These are phyloP conservation scores for Drosophila mulleri DNA, from an alignment of 2,888 invertebrate genomes.

Conservation along the genomic window DNA sequence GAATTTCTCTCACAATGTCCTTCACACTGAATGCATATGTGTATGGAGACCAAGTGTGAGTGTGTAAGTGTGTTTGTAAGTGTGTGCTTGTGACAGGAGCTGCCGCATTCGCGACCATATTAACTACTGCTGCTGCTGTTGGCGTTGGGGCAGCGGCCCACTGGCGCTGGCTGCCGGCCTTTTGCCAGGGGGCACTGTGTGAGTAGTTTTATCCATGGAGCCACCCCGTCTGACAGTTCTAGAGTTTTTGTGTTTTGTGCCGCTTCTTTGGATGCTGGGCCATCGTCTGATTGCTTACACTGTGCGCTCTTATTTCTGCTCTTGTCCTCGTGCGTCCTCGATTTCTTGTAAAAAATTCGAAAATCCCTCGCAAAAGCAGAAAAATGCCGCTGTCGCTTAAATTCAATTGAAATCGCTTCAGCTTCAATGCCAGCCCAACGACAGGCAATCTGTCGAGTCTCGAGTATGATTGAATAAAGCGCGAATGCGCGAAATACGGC, in stretches of 20 bases:
- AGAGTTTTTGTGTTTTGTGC: constrained; percentile 52
- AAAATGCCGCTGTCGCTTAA: constrained; percentile 70
- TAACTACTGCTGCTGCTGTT: constrained; percentile 38
- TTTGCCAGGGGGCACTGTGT: constrained; percentile 9
- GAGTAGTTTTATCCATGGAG: constrained; percentile 70
- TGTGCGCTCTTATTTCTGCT: constrained; percentile 41
- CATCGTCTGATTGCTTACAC: constrained; percentile 65
- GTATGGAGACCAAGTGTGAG: constrained; percentile 5
- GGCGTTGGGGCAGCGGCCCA: constrained; percentile 21
- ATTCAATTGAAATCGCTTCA: constrained; percentile 80
- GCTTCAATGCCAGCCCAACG: constrained; percentile 72
- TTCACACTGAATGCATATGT: constrained; percentile 59
- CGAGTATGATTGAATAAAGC: constrained; percentile 68
- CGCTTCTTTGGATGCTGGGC: constrained; percentile 9
- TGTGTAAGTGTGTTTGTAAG: constrained; percentile 11
- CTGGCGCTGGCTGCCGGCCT: constrained; percentile 16
- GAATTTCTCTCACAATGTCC: constrained; percentile 70
- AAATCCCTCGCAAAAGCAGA: constrained; percentile 64
- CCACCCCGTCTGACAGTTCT: constrained; percentile 58
- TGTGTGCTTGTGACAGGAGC: constrained; percentile 16
- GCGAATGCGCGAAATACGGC: constrained; percentile 67
- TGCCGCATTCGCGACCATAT: constrained; percentile 51
- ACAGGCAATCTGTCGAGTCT: constrained; percentile 78
- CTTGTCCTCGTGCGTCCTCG: constrained; percentile 43
- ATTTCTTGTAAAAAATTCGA: constrained; percentile 49